These are phyloP conservation scores for Gortyna flavago DNA, from an alignment of 2,888 invertebrate genomes.

Conservation along the genomic window DNA sequence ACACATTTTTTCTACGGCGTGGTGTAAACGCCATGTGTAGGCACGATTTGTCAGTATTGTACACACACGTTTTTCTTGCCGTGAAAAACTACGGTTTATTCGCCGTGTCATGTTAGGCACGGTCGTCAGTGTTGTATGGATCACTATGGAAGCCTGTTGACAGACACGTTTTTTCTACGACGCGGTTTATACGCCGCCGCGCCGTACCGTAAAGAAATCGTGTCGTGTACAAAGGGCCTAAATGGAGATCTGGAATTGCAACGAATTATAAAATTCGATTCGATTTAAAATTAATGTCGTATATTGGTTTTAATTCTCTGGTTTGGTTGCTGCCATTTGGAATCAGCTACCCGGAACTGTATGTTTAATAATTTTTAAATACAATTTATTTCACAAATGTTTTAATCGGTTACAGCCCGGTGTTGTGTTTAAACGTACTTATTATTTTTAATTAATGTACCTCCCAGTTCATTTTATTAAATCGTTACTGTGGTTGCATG, in stretches of 20 bases:
- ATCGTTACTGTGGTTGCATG: constrained; percentile 63
- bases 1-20: neutral
- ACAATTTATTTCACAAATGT: constrained; percentile 66
- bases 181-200: neutral
- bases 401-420: constrained; percentile 59
- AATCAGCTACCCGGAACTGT: constrained; percentile 86
- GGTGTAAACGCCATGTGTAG: too few species aligned
- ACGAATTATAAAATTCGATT: constrained; percentile 67
- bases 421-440: constrained; percentile 51
- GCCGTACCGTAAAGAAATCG: neutral
- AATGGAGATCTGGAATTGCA: constrained; percentile 52
- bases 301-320: constrained; percentile 76
- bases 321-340: constrained; percentile 81
- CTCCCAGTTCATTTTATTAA: constrained; percentile 41
- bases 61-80: neutral
- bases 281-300: constrained; percentile 71
- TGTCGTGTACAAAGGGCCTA: neutral
- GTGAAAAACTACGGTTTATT: too few species aligned
- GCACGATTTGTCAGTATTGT: neutral
- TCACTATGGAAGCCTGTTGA: neutral
- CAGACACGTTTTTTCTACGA: neutral
- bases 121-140: neutral
- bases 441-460: constrained; percentile 48
- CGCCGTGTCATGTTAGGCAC: too few species aligned
- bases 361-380: constrained; percentile 79